phyloP scores from a whole-genome alignment of 2,888 invertebrate genomes.

The Allygus modestus region DNA sequence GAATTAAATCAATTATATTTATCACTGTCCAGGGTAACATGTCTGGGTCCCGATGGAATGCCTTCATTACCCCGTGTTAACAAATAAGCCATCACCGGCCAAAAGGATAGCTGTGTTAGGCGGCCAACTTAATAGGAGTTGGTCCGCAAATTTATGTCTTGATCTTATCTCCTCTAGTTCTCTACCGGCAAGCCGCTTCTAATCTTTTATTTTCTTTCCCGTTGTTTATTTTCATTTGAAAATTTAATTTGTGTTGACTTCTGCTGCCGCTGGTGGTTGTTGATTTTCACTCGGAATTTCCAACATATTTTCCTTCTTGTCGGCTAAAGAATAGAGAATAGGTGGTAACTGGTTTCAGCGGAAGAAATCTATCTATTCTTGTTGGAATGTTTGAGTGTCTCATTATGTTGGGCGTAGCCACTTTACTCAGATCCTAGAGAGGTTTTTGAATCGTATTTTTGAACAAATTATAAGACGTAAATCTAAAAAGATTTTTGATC shows the following conservation, averaged over 20 bases:
- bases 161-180: slow-evolving; percentile 41
- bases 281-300: not conserved
- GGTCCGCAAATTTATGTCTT: slow-evolving; percentile 32
- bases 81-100: slow-evolving; percentile 34
- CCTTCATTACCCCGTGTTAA: slow-evolving; percentile 34
- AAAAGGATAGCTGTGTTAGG: slow-evolving; percentile 33
- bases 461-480: no score
- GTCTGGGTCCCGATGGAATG: not conserved
- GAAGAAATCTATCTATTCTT: slow-evolving; percentile 15
- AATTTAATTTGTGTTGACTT: slow-evolving; percentile 44
- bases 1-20: not conserved
- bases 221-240: slow-evolving; percentile 37
- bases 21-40: not conserved
- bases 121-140: slow-evolving; percentile 30
- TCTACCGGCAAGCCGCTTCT: slow-evolving; percentile 18
- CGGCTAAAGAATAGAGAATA: not conserved
- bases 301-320: slow-evolving; percentile 17
- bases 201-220: slow-evolving; percentile 34
- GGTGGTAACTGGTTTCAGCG: not conserved
- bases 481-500: no score
- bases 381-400: not conserved
- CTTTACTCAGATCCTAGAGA: not conserved
- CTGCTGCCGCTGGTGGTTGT: slow-evolving; percentile 9
- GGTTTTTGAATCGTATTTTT: not conserved
- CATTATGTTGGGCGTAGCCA: not conserved